These are phyloP conservation scores for Girardinus metallicus DNA, from an alignment of 2,797 vertebrate genomes.

Conservation along the genomic window DNA sequence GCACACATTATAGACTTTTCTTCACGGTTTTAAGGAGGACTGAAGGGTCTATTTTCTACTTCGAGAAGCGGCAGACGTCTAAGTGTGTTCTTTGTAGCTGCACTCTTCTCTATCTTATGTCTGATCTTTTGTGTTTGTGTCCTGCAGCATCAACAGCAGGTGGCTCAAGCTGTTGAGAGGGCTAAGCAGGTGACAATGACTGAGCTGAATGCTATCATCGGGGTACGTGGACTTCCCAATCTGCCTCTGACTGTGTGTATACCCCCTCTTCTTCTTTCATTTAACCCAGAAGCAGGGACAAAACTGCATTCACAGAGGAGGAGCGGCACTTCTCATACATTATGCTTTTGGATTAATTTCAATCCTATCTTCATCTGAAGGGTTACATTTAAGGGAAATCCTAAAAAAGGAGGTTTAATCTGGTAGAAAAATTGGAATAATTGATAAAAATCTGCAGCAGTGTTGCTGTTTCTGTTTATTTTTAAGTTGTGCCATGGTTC, in stretches of 20 bases:
- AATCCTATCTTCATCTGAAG: constrained; percentile 31
- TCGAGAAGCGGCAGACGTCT: neutral
- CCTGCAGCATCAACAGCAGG: constrained; percentile 95
- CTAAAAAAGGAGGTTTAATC: constrained; percentile 36
- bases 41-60: neutral
- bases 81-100: neutral
- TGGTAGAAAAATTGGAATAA: constrained; percentile 27
- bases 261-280: constrained; percentile 90
- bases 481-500: constrained; percentile 29
- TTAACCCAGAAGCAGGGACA: constrained; percentile 77
- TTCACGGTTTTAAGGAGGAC: neutral
- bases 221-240: constrained; percentile 99
- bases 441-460: constrained; percentile 17
- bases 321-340: constrained; percentile 8
- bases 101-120: constrained; percentile 8
- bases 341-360: constrained; percentile 14
- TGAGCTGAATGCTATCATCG: constrained; percentile 99
- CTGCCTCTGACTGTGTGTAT: constrained; percentile 99
- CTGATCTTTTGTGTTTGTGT: constrained; percentile 59
- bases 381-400: constrained; percentile 33
- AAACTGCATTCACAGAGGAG: constrained; percentile 69
- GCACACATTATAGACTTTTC: neutral
- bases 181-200: constrained; percentile 99
- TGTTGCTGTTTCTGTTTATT: constrained; percentile 32
- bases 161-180: constrained; percentile 95